These are phyloP conservation scores for Zygogramma bicolorata DNA, from an alignment of 2,888 invertebrate genomes.

Conservation along the genomic window DNA sequence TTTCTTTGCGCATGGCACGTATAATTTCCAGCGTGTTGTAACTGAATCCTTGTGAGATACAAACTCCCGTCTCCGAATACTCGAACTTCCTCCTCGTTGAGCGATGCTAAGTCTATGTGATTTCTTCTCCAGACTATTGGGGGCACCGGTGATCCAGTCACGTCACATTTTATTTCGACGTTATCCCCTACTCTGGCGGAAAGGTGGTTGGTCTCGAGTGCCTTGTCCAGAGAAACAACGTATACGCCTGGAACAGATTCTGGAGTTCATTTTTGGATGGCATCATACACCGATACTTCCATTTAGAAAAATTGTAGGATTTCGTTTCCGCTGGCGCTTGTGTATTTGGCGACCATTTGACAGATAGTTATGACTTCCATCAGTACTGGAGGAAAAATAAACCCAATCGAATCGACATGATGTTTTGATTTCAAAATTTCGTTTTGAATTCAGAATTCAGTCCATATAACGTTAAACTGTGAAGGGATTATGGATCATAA, in stretches of 20 bases:
- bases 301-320: neutral
- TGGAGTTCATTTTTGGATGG: constrained; percentile 13
- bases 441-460: too few relatives aligned
- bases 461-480: too few relatives aligned
- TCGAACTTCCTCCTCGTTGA: constrained; percentile 74
- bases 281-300: neutral
- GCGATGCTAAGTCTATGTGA: constrained; percentile 73
- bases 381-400: too few relatives aligned
- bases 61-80: constrained; percentile 82
- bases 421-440: too few relatives aligned
- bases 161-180: constrained; percentile 83
- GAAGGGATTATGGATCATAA: too few relatives aligned
- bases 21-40: constrained; percentile 83
- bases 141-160: constrained; percentile 77
- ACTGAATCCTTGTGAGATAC: constrained; percentile 78
- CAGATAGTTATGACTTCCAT: too few relatives aligned
- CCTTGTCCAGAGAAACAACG: constrained; percentile 79
- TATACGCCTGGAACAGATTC: constrained; percentile 71
- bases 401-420: too few relatives aligned
- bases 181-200: constrained; percentile 81
- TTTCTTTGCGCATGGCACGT: constrained; percentile 81
- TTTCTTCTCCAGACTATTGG: constrained; percentile 80
- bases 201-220: constrained; percentile 77
- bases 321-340: too few relatives aligned
- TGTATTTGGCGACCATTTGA: too few relatives aligned